Evolutionary conservation across 1,140 invertebrate species (phyloP), one percentile per base, ranked within the genome.

Genomic region (Bombus pyrosoma): DNA sequence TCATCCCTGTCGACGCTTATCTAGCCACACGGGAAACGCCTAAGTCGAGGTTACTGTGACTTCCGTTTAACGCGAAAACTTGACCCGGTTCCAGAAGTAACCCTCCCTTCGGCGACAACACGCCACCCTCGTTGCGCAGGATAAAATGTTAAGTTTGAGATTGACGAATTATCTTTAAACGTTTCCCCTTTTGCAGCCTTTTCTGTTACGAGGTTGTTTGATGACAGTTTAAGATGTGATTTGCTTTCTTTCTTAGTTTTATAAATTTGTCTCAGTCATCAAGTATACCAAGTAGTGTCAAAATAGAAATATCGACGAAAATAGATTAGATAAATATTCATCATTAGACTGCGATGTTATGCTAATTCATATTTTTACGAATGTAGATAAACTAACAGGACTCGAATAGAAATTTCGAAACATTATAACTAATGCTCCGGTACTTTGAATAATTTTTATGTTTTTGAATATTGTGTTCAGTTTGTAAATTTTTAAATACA

Each of bases 51-150:
- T 90, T 86, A 88, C 87, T 84, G 76, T 79, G 72, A 85, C 83
- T 86, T 87, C 81, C 66, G 83, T 47, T 90, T 90, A 83, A 87
- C 81, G 73, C 57, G 76, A 82, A 88, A 90, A 85, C 83, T 83
- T 47, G 73, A 69, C 71, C 72, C 43, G 28, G 28, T 81, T 74
- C 1, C 57, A n/a, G 39, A 41, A 53, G 41, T 28, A 15, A 13
- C 57, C 53, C 37, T 6, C 28, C 10, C 25, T 25, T 69, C 12
- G 25, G 4, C 43, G 0, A 41, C 39, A 59, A 39, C 47, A 39
- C 39, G 13, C 8, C 18, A 41, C 15, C 71, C 57, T 53, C 25
- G 3, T 39, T 15, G 8, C 22, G 18, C 0, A 0, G 32, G 32
- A 82, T 66, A 22, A 75, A 64, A 82, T 41, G 32, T 9, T 75